phyloP scores from a whole-genome alignment of 1,140 invertebrate species.

The Drosophila hydei region DNA sequence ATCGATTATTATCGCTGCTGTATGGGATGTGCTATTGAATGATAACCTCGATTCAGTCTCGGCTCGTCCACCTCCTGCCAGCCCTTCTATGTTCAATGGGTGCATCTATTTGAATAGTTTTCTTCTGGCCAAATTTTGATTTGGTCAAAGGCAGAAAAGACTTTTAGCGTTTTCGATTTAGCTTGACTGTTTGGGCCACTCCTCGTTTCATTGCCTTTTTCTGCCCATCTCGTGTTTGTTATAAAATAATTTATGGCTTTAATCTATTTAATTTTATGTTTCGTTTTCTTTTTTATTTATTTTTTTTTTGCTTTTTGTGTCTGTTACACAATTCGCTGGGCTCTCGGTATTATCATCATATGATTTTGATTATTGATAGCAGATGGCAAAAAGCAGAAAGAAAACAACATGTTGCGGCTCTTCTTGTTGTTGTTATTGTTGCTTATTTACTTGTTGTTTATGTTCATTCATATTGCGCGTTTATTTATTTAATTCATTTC shows the following conservation, averaged over 20 bases:
- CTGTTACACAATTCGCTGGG: slow-evolving; percentile 58
- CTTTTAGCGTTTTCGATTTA: no score
- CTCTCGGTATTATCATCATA: slow-evolving; percentile 45
- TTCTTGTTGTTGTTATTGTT: slow-evolving; percentile 14
- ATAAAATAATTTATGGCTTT: slow-evolving; percentile 43
- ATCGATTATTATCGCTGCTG: no score
- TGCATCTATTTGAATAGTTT: no score
- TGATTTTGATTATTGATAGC: slow-evolving; percentile 64
- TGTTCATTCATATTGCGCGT: slow-evolving; percentile 40
- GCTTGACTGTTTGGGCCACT: no score
- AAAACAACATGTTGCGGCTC: slow-evolving; percentile 28
- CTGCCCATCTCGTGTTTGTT: slow-evolving; percentile 7
- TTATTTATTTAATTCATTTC: slow-evolving; percentile 60
- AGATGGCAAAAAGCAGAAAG: slow-evolving; percentile 1
- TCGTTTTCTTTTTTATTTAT: slow-evolving; percentile 34
- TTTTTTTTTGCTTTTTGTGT: slow-evolving; percentile 41
- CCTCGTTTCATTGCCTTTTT: no score
- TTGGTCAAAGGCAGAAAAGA: no score
- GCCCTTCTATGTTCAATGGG: no score
- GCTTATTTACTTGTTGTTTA: slow-evolving; percentile 26
- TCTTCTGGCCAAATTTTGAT: no score
- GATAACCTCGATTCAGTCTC: no score
- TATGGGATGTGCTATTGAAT: no score
- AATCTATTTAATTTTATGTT: slow-evolving; percentile 5
- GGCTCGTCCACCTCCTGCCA: no score